These are phyloP conservation scores for Symphodus melops DNA, from an alignment of 2,113 vertebrate species.

Conservation along the genomic window DNA sequence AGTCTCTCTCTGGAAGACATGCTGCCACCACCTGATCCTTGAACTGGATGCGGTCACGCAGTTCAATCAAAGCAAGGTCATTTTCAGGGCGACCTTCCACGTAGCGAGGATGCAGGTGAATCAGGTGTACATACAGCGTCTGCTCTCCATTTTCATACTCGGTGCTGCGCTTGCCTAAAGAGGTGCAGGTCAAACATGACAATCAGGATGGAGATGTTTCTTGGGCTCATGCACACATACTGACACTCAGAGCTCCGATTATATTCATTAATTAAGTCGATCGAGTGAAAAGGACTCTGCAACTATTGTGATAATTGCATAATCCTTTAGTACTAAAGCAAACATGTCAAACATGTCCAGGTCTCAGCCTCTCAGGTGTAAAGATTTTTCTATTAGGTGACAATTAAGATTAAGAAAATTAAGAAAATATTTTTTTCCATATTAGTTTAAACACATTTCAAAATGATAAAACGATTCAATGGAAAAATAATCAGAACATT, in stretches of 20 bases:
- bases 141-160: constrained; percentile 52
- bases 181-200: neutral
- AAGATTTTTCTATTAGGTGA: too few species aligned
- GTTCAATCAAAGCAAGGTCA: constrained; percentile 81
- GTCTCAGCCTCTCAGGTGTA: too few species aligned
- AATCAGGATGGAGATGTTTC: neutral
- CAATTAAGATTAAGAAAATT: too few species aligned
- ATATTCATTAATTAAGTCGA: neutral
- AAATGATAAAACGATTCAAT: too few species aligned
- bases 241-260: neutral
- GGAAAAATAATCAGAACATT: too few species aligned
- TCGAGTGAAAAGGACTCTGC: too few species aligned
- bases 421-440: too few species aligned
- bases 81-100: constrained; percentile 67
- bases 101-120: constrained; percentile 75
- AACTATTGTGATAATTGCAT: too few species aligned
- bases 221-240: constrained; percentile 3
- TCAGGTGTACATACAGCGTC: constrained; percentile 46
- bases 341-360: too few species aligned
- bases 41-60: constrained; percentile 71
- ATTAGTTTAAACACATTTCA: too few species aligned
- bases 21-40: constrained; percentile 50
- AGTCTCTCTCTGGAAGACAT: constrained; percentile 83
- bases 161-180: constrained; percentile 68
- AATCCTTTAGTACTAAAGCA: too few species aligned